A percentile compares a stretch with the other conserved stretches of the same genome.
Evolutionary conservation across 2,888 invertebrate species (phyloP).

Genomic region (Phalangium opilio): DNA sequence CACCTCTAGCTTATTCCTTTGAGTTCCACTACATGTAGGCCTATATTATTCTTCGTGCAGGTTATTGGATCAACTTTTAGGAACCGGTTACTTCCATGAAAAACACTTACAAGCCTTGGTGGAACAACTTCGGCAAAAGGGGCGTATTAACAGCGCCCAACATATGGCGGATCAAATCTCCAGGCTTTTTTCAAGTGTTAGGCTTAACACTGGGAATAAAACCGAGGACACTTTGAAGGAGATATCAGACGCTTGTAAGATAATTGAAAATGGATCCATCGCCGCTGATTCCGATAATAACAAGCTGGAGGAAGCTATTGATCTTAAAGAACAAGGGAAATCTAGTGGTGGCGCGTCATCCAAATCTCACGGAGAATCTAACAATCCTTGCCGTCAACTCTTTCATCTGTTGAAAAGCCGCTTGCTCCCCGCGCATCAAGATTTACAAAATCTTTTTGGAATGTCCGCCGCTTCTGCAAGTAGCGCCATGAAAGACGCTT

Average conservation of each 20-base stretch:
- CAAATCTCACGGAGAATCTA: constrained; percentile 8
- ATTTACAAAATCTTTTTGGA: constrained; percentile 36
- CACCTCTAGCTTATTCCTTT: too few relatives aligned
- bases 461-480: constrained; percentile 11
- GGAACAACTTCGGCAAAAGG: constrained; percentile 56
- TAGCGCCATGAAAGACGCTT: constrained; percentile 10
- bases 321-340: not conserved
- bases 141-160: constrained; percentile 47
- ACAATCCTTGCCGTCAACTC: constrained; percentile 35
- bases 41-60: too few relatives aligned
- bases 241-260: constrained; percentile 1
- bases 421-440: constrained; percentile 58
- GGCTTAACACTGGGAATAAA: too few relatives aligned
- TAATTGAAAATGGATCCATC: not conserved
- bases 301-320: not conserved
- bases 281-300: not conserved
- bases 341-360: not conserved
- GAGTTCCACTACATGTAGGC: too few relatives aligned
- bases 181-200: constrained; percentile 26
- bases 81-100: constrained; percentile 69
- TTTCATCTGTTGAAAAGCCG: constrained; percentile 63
- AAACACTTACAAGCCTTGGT: constrained; percentile 41
- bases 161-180: constrained; percentile 56
- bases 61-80: constrained; percentile 67
- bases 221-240: constrained; percentile 1